phyloP scores from a whole-genome alignment of 2,888 invertebrate species.

The Apodemia zela region DNA sequence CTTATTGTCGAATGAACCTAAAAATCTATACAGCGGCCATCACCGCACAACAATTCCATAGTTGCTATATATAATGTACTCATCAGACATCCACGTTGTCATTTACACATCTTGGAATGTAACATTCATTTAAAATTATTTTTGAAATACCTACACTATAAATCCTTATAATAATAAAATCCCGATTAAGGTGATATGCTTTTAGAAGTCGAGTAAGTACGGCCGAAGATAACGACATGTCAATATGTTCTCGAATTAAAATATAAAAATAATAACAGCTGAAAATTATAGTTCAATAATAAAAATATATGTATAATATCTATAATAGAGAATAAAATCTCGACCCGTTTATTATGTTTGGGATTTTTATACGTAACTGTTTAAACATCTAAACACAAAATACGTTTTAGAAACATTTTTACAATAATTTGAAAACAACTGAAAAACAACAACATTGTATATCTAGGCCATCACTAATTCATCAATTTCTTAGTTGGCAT shows the following conservation, averaged over 20 bases:
- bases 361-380: neutral
- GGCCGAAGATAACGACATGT: constrained; percentile 41
- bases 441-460: neutral
- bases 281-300: constrained; percentile 35
- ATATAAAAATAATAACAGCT: constrained; percentile 34
- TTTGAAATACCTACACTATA: constrained; percentile 17
- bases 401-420: neutral
- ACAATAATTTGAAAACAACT: neutral
- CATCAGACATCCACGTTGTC: neutral
- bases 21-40: constrained; percentile 43
- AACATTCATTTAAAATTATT: constrained; percentile 13
- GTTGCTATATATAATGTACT: constrained; percentile 56
- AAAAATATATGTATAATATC: constrained; percentile 29
- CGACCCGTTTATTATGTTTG: constrained; percentile 6
- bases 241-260: constrained; percentile 31
- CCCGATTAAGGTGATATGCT: constrained; percentile 53
- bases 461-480: neutral
- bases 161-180: constrained; percentile 18
- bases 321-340: neutral
- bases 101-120: constrained; percentile 16
- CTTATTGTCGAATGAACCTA: constrained; percentile 76
- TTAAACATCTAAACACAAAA: neutral
- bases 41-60: constrained; percentile 51
- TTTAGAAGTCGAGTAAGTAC: constrained; percentile 49
- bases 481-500: too few species aligned